phyloP scores from a whole-genome alignment of 2,113 vertebrate species.

The Perca schrenkii region DNA sequence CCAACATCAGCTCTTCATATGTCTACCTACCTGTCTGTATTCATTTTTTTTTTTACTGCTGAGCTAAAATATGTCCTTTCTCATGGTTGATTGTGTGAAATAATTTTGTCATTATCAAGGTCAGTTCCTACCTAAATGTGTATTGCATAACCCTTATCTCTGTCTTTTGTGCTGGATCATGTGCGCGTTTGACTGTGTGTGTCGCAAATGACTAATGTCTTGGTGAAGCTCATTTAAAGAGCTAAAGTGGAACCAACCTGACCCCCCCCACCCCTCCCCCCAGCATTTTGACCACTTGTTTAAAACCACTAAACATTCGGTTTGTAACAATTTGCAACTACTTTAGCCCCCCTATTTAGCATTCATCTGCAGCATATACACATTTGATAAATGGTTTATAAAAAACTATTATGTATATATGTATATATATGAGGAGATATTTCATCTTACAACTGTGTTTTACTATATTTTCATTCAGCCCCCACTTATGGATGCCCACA shows the following conservation, averaged over 20 bases:
- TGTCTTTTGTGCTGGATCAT: not conserved
- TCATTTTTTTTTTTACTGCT: not conserved
- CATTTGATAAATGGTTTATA: not conserved
- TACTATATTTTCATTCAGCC: not conserved
- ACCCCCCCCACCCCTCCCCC: too few relatives aligned
- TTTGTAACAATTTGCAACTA: not conserved
- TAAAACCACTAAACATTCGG: not conserved
- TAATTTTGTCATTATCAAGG: not conserved
- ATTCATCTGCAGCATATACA: not conserved
- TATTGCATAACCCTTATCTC: not conserved
- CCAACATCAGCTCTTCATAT: not conserved
- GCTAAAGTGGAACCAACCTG: not conserved
- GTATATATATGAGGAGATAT: not conserved
- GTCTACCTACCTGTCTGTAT: not conserved
- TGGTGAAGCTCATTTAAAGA: not conserved
- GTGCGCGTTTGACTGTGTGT: not conserved
- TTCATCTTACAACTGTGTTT: not conserved
- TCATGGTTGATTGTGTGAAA: not conserved
- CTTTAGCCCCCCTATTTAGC: not conserved
- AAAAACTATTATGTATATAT: too few relatives aligned
- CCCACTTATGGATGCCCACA: not conserved
- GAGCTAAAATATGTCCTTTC: not conserved
- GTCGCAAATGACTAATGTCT: constrained; percentile 1
- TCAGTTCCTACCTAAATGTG: not conserved
- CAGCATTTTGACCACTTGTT: not conserved